Conservation (phyloP, 1,140 invertebrate genomes). For the Cotesia vestalis region DNA sequence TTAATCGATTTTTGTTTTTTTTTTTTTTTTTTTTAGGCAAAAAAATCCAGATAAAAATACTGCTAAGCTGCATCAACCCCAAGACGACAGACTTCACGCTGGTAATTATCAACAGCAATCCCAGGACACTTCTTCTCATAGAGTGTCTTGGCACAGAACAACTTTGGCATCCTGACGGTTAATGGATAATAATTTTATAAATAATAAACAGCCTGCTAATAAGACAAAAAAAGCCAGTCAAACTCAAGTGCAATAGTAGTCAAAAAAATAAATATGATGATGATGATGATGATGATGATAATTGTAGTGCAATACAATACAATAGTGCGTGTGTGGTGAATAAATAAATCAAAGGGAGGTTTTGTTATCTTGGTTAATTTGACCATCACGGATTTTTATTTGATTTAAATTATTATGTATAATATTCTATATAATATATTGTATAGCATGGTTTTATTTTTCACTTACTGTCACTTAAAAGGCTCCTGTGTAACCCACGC, state of each 20-base stretch:
- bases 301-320: not conserved
- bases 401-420: no score
- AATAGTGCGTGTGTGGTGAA: not conserved
- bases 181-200: not conserved
- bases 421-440: no score
- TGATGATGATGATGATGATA: not conserved
- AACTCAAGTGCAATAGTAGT: slow-evolving; percentile 14
- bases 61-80: not conserved
- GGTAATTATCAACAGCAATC: slow-evolving; percentile 39
- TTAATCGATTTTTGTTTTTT: no score
- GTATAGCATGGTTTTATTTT: no score
- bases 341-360: no score
- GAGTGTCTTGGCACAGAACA: slow-evolving; percentile 59
- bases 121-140: slow-evolving; percentile 26
- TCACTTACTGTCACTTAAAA: not conserved
- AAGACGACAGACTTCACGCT: slow-evolving; percentile 27
- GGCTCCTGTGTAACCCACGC: no score
- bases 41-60: not conserved
- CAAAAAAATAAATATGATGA: not conserved
- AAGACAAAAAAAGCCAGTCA: slow-evolving; percentile 3
- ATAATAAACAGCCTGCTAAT: not conserved
- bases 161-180: slow-evolving; percentile 61
- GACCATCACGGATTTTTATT: no score
- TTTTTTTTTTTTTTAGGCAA: slow-evolving; percentile 31
- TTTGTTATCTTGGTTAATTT: no score